phyloP scores from a whole-genome alignment of 1,140 invertebrate species.

The Zaprionus taronus region DNA sequence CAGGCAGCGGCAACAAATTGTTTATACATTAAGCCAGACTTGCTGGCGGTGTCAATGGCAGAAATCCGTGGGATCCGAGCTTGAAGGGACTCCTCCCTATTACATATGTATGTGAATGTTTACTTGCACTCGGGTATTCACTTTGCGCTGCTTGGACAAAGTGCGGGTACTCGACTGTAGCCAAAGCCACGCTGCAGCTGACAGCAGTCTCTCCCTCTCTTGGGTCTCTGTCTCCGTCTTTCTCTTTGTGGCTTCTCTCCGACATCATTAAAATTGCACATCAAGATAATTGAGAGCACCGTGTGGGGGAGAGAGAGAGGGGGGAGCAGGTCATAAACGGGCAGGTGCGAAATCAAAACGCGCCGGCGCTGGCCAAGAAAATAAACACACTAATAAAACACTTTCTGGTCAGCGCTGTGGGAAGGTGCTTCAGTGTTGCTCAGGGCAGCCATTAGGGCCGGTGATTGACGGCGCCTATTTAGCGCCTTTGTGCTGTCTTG shows the following conservation, averaged over 20 bases:
- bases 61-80: background rate
- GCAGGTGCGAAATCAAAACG: conserved; percentile 75
- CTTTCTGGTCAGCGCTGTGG: conserved; percentile 26
- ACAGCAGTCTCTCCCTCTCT: background rate
- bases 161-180: conserved; percentile 1
- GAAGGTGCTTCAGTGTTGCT: background rate
- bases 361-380: conserved; percentile 35
- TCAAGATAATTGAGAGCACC: conserved; percentile 48
- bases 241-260: background rate
- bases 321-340: background rate
- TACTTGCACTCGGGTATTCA: background rate
- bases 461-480: conserved; percentile 13
- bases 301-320: background rate
- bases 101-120: conserved; percentile 3
- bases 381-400: conserved; percentile 72
- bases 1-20: conserved; percentile 22
- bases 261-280: conserved; percentile 50
- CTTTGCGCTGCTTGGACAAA: background rate
- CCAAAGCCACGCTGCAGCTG: background rate
- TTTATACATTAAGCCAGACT: conserved; percentile 12
- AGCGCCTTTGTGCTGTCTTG: background rate
- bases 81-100: background rate
- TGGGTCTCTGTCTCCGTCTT: background rate
- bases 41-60: conserved; percentile 8
- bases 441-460: conserved; percentile 20